phyloP scores from a whole-genome alignment of 2,888 invertebrate genomes.

The Charanyca ferruginea region DNA sequence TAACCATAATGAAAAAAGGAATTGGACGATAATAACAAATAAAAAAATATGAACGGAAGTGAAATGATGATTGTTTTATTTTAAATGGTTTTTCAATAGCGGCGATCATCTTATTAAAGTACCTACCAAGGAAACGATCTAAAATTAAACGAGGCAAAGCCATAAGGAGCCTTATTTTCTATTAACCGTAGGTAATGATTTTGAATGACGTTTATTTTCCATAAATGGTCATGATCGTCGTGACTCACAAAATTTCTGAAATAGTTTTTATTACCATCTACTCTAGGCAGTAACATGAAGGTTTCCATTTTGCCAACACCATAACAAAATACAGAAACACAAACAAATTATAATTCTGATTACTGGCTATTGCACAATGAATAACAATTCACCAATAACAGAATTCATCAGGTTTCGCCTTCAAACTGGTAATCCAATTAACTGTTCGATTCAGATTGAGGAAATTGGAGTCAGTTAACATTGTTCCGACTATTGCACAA shows the following conservation, averaged over 20 bases:
- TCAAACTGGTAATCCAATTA: constrained; percentile 57
- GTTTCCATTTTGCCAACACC: not conserved
- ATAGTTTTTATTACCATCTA: not conserved
- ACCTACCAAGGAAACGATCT: not conserved
- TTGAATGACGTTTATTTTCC: not conserved
- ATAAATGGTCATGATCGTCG: not conserved
- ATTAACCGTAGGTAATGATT: not conserved
- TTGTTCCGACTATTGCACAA: constrained; percentile 46
- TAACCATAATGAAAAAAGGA: not conserved
- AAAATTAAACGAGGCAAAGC: not conserved
- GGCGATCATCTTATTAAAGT: not conserved
- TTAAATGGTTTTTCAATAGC: not conserved
- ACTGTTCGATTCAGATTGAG: constrained; percentile 52
- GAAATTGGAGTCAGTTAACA: constrained; percentile 49
- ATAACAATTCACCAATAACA: constrained; percentile 49
- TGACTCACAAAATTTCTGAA: not conserved
- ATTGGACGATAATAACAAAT: not conserved
- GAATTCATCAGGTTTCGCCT: constrained; percentile 44
- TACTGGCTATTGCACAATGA: constrained; percentile 25
- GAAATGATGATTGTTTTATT: not conserved
- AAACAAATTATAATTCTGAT: constrained; percentile 38
- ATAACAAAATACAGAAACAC: constrained; percentile 1
- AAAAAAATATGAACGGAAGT: not conserved
- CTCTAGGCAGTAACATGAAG: not conserved
- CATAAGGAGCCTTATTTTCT: not conserved